phyloP scores from a whole-genome alignment of 2,888 invertebrate species.

The Drosophila stalkeri region DNA sequence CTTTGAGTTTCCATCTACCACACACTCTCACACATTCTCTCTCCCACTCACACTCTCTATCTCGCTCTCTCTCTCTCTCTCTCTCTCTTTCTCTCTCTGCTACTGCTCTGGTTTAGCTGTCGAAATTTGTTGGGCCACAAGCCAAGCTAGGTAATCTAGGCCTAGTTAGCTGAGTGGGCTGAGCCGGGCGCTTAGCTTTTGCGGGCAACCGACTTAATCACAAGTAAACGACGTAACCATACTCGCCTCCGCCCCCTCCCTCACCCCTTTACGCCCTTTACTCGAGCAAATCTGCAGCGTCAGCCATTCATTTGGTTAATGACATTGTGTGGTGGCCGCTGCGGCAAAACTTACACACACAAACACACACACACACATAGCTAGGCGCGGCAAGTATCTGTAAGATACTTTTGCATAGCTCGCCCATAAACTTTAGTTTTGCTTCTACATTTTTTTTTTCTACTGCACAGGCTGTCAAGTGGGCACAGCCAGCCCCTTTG shows the following conservation, averaged over 20 bases:
- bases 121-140: slow-evolving; percentile 43
- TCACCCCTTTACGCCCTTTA: background rate
- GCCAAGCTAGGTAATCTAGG: slow-evolving; percentile 65
- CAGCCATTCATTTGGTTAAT: slow-evolving; percentile 80
- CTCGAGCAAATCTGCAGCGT: slow-evolving; percentile 71
- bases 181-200: slow-evolving; percentile 23
- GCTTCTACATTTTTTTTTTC: background rate
- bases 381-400: slow-evolving; percentile 21
- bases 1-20: slow-evolving; percentile 67
- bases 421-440: slow-evolving; percentile 28
- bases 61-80: background rate
- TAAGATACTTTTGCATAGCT: slow-evolving; percentile 31
- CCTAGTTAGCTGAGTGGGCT: slow-evolving; percentile 8
- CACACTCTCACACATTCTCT: background rate
- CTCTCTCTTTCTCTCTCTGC: background rate
- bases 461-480: slow-evolving; percentile 10
- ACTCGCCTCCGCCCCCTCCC: background rate
- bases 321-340: slow-evolving; percentile 79
- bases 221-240: slow-evolving; percentile 76
- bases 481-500: slow-evolving; percentile 1
- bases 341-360: slow-evolving; percentile 68
- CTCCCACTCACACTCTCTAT: too few relatives aligned
- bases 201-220: slow-evolving; percentile 72
- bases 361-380: slow-evolving; percentile 26
- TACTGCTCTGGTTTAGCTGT: slow-evolving; percentile 48